These are phyloP conservation scores for Drosophila prosaltans DNA, from an alignment of 1,140 invertebrate genomes.

Conservation along the genomic window DNA sequence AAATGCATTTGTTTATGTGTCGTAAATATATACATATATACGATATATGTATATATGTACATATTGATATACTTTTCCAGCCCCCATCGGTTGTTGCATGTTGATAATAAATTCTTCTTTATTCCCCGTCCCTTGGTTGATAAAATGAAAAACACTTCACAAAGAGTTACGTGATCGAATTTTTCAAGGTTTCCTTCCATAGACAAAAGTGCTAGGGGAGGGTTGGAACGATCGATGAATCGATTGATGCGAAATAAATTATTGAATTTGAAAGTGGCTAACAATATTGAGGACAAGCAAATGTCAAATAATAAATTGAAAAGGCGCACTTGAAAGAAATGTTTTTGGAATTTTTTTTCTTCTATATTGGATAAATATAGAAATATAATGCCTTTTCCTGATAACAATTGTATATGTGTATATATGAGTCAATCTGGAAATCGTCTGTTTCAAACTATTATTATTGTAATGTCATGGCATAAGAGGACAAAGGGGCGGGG, in stretches of 20 bases:
- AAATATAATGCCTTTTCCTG: no score
- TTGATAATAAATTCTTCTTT: no score
- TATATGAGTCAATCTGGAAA: constrained; percentile 6
- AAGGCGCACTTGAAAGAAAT: background rate
- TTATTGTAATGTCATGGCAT: constrained; percentile 1
- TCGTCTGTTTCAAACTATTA: constrained; percentile 31
- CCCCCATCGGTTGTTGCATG: background rate
- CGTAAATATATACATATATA: constrained; percentile 17
- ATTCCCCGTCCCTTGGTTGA: background rate
- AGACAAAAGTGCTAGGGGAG: constrained; percentile 11
- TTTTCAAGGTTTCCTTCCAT: constrained; percentile 33
- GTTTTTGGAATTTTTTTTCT: no score
- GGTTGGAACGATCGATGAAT: constrained; percentile 13
- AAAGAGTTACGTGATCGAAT: constrained; percentile 22
- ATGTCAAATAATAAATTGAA: constrained; percentile 3
- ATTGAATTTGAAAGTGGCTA: constrained; percentile 4
- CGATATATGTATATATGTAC: background rate
- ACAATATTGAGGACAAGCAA: constrained; percentile 1
- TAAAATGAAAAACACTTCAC: background rate
- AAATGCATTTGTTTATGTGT: constrained; percentile 32
- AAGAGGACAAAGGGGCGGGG: background rate
- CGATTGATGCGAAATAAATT: background rate
- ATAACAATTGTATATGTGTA: background rate
- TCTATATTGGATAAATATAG: no score
- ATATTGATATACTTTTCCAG: constrained; percentile 1